Evolutionary conservation across 2,797 vertebrate species (phyloP).

Genomic region (Lemur catta): DNA sequence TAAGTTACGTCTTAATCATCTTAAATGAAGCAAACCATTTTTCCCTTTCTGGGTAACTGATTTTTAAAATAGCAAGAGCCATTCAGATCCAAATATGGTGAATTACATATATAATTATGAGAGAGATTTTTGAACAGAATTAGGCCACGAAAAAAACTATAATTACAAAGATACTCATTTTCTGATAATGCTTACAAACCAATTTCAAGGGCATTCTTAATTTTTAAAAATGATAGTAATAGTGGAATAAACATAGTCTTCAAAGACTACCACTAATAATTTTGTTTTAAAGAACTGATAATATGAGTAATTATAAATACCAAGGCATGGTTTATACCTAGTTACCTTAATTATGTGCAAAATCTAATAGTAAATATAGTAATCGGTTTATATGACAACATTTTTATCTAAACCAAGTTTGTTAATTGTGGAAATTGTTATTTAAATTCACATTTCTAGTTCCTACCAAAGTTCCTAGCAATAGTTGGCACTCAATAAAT

Average conservation of each 20-base stretch:
- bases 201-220: slow-evolving; percentile 36
- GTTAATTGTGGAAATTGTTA: not conserved
- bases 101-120: slow-evolving; percentile 51
- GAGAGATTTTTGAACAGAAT: slow-evolving; percentile 40
- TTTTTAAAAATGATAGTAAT: not conserved
- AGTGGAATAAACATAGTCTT: not conserved
- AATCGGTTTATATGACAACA: not conserved
- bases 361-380: not conserved
- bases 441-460: slow-evolving; percentile 5
- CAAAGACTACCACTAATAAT: not conserved
- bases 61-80: slow-evolving; percentile 66
- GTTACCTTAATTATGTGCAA: not conserved
- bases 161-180: slow-evolving; percentile 34
- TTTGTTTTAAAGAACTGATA: slow-evolving; percentile 23
- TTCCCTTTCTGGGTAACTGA: slow-evolving; percentile 47
- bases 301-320: not conserved
- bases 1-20: slow-evolving; percentile 62
- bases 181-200: slow-evolving; percentile 33
- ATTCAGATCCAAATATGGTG: slow-evolving; percentile 59
- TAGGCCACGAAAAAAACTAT: not conserved
- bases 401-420: not conserved
- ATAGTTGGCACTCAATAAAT: not conserved
- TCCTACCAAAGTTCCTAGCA: not conserved
- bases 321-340: not conserved
- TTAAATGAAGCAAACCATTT: slow-evolving; percentile 65